Evolutionary conservation across 2,888 invertebrate species (phyloP).

Genomic region (Drosophila greeni): DNA sequence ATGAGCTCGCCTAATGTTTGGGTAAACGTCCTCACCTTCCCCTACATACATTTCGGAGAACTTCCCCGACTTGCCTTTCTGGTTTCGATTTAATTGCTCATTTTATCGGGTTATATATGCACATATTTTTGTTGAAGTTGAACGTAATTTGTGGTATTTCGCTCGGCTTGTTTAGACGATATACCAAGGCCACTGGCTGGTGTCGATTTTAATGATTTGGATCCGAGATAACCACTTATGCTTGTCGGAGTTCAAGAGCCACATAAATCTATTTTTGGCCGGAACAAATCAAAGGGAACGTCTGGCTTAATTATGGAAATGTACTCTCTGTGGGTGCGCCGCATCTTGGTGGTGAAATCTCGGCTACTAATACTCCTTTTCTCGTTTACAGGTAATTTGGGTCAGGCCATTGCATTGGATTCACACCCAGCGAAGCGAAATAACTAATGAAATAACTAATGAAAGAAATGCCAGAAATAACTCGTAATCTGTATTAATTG

Average conservation of each 20-base stretch:
- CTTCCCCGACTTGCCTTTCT: conserved; percentile 35
- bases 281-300: conserved; percentile 17
- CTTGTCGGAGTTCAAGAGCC: conserved; percentile 22
- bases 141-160: conserved; percentile 39
- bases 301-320: conserved; percentile 2
- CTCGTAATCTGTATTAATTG: conserved; percentile 31
- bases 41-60: conserved; percentile 38
- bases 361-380: background rate
- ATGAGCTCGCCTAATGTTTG: conserved; percentile 59
- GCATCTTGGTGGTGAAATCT: background rate
- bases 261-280: conserved; percentile 17
- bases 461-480: conserved; percentile 30
- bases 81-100: conserved; percentile 54
- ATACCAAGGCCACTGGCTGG: conserved; percentile 53
- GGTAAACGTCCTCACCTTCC: conserved; percentile 36
- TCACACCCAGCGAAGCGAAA: background rate
- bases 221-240: conserved; percentile 16
- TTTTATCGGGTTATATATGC: conserved; percentile 19
- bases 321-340: conserved; percentile 2
- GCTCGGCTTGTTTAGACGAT: conserved; percentile 18
- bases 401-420: conserved; percentile 4
- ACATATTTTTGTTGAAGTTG: conserved; percentile 21
- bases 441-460: conserved; percentile 6
- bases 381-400: conserved; percentile 5
- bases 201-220: conserved; percentile 10